These are phyloP conservation scores for Plotosus lineatus DNA, from an alignment of 2,113 vertebrate species.

Conservation along the genomic window DNA sequence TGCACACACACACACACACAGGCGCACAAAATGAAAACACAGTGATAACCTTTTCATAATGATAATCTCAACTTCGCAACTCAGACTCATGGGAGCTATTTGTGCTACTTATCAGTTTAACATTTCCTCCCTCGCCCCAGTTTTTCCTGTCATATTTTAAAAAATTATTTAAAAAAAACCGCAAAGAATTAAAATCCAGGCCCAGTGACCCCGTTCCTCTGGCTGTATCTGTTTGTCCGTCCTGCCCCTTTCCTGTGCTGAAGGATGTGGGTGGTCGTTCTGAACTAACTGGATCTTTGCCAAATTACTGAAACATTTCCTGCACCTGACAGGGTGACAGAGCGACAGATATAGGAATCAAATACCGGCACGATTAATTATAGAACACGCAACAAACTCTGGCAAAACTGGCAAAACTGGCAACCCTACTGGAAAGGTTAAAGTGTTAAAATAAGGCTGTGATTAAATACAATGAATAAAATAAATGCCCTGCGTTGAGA, in stretches of 20 bases:
- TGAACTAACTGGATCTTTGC: constrained; percentile 55
- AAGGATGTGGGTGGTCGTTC: constrained; percentile 46
- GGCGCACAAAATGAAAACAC: too few relatives aligned
- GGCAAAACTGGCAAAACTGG: too few relatives aligned
- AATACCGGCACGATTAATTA: not conserved
- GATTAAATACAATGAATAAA: not conserved
- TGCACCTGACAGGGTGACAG: constrained; percentile 28
- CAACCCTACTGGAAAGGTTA: not conserved
- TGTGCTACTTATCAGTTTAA: not conserved
- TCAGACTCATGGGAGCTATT: not conserved
- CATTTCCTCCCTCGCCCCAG: not conserved
- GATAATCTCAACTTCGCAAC: constrained; percentile 4
- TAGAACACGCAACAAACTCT: not conserved
- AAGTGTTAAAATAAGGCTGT: not conserved
- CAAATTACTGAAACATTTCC: constrained; percentile 67
- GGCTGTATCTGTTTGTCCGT: not conserved
- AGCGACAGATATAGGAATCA: not conserved
- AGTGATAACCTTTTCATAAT: not conserved
- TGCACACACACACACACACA: constrained; percentile 33
- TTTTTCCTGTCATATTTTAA: constrained; percentile 7
- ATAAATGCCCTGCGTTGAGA: not conserved
- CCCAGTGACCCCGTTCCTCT: not conserved
- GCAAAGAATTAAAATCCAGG: not conserved
- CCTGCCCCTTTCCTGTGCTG: constrained; percentile 39
- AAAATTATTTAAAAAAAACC: not conserved